Conservation (phyloP, 2,113 vertebrate genomes). For the Butorides virescens region DNA sequence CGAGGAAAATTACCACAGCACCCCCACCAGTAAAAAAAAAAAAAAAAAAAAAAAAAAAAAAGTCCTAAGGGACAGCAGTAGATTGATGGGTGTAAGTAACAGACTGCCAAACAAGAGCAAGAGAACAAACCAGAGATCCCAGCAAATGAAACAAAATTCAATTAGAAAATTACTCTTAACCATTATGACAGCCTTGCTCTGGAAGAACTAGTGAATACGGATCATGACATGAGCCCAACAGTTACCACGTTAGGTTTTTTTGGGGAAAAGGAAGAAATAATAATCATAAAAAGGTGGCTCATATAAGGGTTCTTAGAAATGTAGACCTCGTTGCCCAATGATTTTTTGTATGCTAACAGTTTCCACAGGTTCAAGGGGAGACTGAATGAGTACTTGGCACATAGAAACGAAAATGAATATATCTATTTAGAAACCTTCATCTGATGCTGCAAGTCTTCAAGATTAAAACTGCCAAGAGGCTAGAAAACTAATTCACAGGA, state of each 20-base stretch:
- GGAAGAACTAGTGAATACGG: neutral
- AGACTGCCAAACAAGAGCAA: neutral
- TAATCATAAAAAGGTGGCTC: neutral
- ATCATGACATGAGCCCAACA: neutral
- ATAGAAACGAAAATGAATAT: neutral
- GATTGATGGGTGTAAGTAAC: neutral
- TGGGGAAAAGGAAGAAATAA: neutral
- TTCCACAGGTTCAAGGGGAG: neutral
- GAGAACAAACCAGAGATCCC: neutral
- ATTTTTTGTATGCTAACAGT: neutral
- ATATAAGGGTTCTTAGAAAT: neutral
- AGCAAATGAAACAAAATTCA: neutral
- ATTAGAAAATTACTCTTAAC: neutral
- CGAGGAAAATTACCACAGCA: neutral
- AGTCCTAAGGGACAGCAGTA: neutral
- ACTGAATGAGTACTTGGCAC: neutral
- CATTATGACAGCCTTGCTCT: neutral
- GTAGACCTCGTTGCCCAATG: neutral
- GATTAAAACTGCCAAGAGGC: neutral
- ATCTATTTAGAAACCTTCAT: neutral
- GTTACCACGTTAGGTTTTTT: rapidly evolving
- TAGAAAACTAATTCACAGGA: neutral
- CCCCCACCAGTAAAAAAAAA: too few relatives aligned
- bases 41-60: neutral
- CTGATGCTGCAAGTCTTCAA: neutral